phyloP scores from a whole-genome alignment of 2,797 vertebrate genomes.

The Sebastolobus alascanus region DNA sequence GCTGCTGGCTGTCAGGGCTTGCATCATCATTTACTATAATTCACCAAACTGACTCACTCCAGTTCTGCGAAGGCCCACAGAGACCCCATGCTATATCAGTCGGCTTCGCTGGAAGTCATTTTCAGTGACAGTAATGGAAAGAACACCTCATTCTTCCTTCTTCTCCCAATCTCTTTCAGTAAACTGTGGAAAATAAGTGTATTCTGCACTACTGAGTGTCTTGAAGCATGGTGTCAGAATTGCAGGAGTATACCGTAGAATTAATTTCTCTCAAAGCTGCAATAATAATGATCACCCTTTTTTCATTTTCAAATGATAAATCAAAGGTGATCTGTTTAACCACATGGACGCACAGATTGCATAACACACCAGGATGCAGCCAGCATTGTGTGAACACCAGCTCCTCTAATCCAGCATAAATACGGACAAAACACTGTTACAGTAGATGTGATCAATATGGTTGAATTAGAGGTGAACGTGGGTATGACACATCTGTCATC shows the following conservation, averaged over 20 bases:
- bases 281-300: conserved; percentile 4
- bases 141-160: conserved; percentile 22
- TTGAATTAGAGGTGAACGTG: conserved; percentile 31
- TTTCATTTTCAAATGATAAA: conserved; percentile 25
- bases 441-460: conserved; percentile 33
- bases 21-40: conserved; percentile 60
- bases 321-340: conserved; percentile 11
- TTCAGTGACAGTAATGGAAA: conserved; percentile 65
- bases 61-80: conserved; percentile 39
- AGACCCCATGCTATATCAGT: conserved; percentile 50
- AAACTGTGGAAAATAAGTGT: conserved; percentile 57
- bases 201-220: not conserved
- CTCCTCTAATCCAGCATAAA: conserved; percentile 23
- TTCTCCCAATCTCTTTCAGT: conserved; percentile 32
- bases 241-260: not conserved
- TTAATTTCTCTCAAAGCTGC: not conserved
- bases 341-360: conserved; percentile 24
- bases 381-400: not conserved
- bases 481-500: conserved; percentile 44
- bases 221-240: conserved; percentile 26
- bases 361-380: conserved; percentile 36
- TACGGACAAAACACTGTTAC: conserved; percentile 22
- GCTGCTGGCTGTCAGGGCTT: conserved; percentile 59
- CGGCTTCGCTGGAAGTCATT: conserved; percentile 62
- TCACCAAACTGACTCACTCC: conserved; percentile 57